Base-by-base conservation (phyloP, 1,140 invertebrate species). In the Goniozus legneri region DNA sequence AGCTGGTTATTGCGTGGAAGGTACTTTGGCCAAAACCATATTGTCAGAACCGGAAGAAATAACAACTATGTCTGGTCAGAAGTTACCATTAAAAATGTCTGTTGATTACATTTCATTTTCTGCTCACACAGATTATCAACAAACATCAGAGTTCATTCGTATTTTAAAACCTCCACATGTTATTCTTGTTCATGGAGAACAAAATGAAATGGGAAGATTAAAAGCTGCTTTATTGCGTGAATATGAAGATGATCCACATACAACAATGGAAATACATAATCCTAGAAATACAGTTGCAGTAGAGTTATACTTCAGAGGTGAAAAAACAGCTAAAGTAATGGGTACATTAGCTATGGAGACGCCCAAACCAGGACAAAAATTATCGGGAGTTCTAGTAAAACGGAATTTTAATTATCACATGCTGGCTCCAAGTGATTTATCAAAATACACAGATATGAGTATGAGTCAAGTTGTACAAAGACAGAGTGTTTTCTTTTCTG, bases 21-120 rank as follows among this genome's bases (percentile, higher is more conserved):
- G 97, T 6, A 99, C 97, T 0, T 69, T 97, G 8, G 97, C 97
- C 0, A 99, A 99, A 74, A 91, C 92, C 10, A 93, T 99, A 56
- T 77, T 99, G 1, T 96, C 95, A 0, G 97, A 99, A 77, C 97
- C 97, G 0, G 95, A 98, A 71, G 96, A 99, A 77, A 96, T 99
- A 18, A 87, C 88, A 0, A 90, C 95, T 1, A 89, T 98, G 84
- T 85, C 84, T 12, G 97, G 97, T 0, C 95, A 98, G 72, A 97
- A 96, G 72, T 75, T 99, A 15, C 92, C 94, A 0, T 75, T 98
- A 3, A 97, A 97, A 74, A 93, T 96, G 89, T 95, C 94, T 0
- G 96, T 99, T 0, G 95, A 98, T 74, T 99, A 99, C 67, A 99
- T 99, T 58, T 98, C 95, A 0, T 99, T 99, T 75, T 98, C 96